A percentile compares a stretch with the other conserved stretches of the same genome.
Conservation (phyloP, 2,113 vertebrate genomes). For the Spermophilus dauricus region DNA sequence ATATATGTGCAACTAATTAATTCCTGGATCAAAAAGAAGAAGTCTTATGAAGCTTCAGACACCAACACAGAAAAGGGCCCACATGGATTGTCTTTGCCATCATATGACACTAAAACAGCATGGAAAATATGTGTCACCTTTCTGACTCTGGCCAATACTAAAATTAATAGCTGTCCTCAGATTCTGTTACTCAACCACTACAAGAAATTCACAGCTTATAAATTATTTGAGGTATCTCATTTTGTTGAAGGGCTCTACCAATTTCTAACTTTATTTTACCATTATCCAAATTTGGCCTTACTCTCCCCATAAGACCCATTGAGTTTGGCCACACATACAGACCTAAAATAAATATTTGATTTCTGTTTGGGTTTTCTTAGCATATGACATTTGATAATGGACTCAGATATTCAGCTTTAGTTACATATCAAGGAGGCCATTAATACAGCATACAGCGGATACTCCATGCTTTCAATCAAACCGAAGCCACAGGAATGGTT, state of each 20-base stretch:
- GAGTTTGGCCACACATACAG: background rate
- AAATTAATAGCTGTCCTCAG: background rate
- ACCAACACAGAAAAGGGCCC: background rate
- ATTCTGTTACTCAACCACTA: background rate
- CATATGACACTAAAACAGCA: background rate
- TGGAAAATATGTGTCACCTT: background rate
- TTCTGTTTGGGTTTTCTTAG: background rate
- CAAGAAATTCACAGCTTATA: background rate
- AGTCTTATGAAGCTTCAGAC: no score
- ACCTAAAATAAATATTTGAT: background rate
- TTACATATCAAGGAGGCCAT: background rate
- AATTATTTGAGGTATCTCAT: background rate
- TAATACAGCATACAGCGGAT: background rate
- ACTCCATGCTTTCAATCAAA: fast-evolving
- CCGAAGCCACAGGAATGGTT: background rate
- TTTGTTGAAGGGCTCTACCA: background rate
- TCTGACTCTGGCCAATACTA: no score
- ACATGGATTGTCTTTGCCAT: background rate
- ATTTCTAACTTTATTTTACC: background rate
- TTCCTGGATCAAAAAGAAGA: background rate
- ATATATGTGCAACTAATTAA: no score
- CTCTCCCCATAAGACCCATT: background rate
- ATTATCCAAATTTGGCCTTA: no score
- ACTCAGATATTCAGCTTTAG: background rate
- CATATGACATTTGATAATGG: background rate